These are phyloP conservation scores for Orgyia antiqua DNA, from an alignment of 2,888 invertebrate species.

Conservation along the genomic window DNA sequence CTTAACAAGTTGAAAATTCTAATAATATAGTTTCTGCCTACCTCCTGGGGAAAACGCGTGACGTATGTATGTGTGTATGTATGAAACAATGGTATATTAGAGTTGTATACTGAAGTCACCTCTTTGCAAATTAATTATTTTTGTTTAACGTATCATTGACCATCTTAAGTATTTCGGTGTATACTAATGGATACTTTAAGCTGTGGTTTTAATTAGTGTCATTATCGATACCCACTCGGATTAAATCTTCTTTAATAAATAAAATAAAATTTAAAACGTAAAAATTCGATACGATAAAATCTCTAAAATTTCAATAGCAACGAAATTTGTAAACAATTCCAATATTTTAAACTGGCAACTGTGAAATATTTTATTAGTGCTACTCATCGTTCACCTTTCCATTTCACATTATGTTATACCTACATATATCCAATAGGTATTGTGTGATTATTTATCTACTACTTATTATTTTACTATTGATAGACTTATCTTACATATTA, in stretches of 20 bases:
- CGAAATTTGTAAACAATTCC: slow-evolving; percentile 21
- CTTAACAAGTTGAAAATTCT: too few relatives aligned
- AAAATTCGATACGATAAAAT: slow-evolving; percentile 17
- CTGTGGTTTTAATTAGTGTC: too few relatives aligned
- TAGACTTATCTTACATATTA: slow-evolving; percentile 18
- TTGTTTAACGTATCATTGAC: too few relatives aligned
- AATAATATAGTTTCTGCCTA: too few relatives aligned
- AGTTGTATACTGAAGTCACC: too few relatives aligned
- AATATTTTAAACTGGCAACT: slow-evolving; percentile 35
- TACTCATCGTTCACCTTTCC: slow-evolving; percentile 46
- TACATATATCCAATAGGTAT: slow-evolving; percentile 39
- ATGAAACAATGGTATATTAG: slow-evolving; percentile 11
- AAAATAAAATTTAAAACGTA: slow-evolving; percentile 14
- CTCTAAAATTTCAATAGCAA: slow-evolving; percentile 22
- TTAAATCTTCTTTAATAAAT: slow-evolving; percentile 10
- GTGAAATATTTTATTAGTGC: slow-evolving; percentile 39
- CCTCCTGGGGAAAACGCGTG: too few relatives aligned
- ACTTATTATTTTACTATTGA: slow-evolving; percentile 27
- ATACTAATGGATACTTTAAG: too few relatives aligned
- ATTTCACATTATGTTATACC: slow-evolving; percentile 23
- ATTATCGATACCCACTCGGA: too few relatives aligned
- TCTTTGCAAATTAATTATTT: too few relatives aligned
- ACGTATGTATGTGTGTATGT: too few relatives aligned
- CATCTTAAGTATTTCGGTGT: too few relatives aligned
- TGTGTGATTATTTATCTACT: slow-evolving; percentile 39